Evolutionary conservation across 2,113 vertebrate genomes (phyloP).

Genomic region (Turnix velox): DNA sequence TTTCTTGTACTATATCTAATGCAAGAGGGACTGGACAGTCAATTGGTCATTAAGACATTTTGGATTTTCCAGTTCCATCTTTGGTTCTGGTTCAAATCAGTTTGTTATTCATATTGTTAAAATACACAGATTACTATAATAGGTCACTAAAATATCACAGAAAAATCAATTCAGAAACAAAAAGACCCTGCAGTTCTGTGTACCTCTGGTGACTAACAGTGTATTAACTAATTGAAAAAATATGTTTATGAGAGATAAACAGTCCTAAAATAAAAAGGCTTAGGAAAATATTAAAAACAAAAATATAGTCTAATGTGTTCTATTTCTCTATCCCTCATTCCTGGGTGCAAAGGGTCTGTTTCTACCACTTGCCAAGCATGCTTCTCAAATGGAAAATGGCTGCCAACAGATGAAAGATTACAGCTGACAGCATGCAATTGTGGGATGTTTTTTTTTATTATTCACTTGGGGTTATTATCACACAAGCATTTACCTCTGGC

Average conservation of each 20-base stretch:
- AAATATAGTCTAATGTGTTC: not conserved
- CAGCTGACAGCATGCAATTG: not conserved
- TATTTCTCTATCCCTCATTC: not conserved
- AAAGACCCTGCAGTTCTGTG: not conserved
- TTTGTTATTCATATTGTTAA: not conserved
- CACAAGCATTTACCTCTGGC: conserved; percentile 15
- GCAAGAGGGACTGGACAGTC: not conserved
- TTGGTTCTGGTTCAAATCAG: not conserved
- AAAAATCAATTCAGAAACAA: not conserved
- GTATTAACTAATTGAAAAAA: not conserved
- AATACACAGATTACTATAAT: not conserved
- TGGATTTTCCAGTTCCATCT: not conserved
- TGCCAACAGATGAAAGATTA: not conserved
- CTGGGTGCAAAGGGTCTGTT: not conserved
- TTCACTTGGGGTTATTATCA: not conserved
- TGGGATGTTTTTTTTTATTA: not conserved
- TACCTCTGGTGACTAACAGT: not conserved
- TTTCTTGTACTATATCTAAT: not conserved
- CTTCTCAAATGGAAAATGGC: not conserved
- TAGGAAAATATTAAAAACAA: not conserved
- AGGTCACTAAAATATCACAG: not conserved
- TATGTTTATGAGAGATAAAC: not conserved
- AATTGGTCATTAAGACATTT: not conserved
- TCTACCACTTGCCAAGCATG: not conserved
- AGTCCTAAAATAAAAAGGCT: not conserved